phyloP scores from a whole-genome alignment of 1,140 invertebrate species.

The Zaprionus lachaisei region DNA sequence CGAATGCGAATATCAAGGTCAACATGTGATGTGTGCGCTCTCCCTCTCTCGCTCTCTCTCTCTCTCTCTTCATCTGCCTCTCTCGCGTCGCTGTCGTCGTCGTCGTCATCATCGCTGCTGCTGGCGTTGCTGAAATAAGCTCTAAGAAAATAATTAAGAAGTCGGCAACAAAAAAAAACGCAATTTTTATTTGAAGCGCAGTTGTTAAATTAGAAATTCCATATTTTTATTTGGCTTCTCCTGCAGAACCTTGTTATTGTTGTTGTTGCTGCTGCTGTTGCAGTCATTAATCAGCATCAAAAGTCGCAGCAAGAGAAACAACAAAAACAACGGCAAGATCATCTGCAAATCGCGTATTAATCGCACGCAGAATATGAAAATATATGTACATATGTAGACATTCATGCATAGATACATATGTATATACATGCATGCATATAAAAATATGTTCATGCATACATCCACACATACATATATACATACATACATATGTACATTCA shows the following conservation, averaged over 20 bases:
- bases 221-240: constrained; percentile 52
- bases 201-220: constrained; percentile 78
- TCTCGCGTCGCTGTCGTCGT: neutral
- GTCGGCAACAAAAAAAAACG: constrained; percentile 48
- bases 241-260: constrained; percentile 30
- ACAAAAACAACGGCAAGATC: neutral
- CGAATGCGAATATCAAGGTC: constrained; percentile 84
- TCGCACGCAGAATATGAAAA: neutral
- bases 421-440: neutral
- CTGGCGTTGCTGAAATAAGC: constrained; percentile 53
- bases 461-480: neutral
- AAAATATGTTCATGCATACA: too few relatives aligned
- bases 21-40: constrained; percentile 71
- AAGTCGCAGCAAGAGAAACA: neutral
- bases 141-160: constrained; percentile 77
- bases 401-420: neutral
- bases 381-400: neutral
- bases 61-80: constrained; percentile 6
- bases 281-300: constrained; percentile 45
- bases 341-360: constrained; percentile 15
- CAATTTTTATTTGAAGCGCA: constrained; percentile 75
- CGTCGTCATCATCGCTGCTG: constrained; percentile 14
- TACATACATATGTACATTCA: neutral
- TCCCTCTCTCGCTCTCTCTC: constrained; percentile 11
- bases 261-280: constrained; percentile 26